These are phyloP conservation scores for Nymphalis urticae DNA, from an alignment of 2,888 invertebrate genomes.

Conservation along the genomic window DNA sequence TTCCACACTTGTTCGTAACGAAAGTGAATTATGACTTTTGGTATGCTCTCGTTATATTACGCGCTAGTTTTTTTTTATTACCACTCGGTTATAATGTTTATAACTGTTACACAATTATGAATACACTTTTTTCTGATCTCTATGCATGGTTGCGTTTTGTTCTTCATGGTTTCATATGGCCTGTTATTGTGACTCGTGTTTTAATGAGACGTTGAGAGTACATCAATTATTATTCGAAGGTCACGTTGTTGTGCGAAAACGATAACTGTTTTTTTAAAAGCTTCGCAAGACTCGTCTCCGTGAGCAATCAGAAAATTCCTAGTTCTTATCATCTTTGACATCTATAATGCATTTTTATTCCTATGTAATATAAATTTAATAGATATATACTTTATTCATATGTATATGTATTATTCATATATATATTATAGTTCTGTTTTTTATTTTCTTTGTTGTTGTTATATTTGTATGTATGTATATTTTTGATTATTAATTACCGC, in stretches of 20 bases:
- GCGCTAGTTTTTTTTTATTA: conserved; percentile 22
- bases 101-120: conserved; percentile 19
- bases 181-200: conserved; percentile 18
- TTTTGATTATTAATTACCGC: too few relatives aligned
- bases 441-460: too few relatives aligned
- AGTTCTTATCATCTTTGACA: too few relatives aligned
- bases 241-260: conserved; percentile 1
- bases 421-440: too few relatives aligned
- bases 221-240: conserved; percentile 21
- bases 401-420: too few relatives aligned
- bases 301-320: too few relatives aligned
- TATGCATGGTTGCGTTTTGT: conserved; percentile 28
- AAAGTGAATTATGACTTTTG: conserved; percentile 64
- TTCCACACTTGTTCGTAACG: conserved; percentile 51
- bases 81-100: conserved; percentile 22
- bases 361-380: too few relatives aligned
- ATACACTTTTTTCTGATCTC: conserved; percentile 15
- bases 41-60: conserved; percentile 38
- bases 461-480: too few relatives aligned
- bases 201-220: conserved; percentile 14
- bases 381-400: too few relatives aligned
- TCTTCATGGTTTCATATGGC: conserved; percentile 27
- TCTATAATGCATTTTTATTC: too few relatives aligned
- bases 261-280: not conserved
- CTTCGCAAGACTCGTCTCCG: too few relatives aligned